Base-by-base conservation (phyloP, 1,140 invertebrate species). In the Eciton burchellii region DNA sequence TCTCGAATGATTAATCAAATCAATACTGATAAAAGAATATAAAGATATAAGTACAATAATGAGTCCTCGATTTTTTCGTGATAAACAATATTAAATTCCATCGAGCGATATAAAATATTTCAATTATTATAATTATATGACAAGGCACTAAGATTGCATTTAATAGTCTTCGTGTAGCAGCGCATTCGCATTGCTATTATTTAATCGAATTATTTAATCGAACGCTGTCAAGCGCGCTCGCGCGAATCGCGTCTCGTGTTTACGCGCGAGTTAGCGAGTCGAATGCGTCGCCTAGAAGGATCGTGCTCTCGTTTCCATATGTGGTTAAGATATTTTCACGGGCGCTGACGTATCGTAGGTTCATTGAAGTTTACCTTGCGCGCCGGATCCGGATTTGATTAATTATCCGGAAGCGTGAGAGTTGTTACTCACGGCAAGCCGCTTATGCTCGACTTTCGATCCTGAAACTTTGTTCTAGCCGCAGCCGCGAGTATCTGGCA, bases 391-490 rank as follows among this genome's bases (percentile, higher is more conserved):
- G 62, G 87, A 88, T 88, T 88, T 87, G 87, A 88, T 88, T 88
- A 88, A 88, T 88, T 88, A 87, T 77, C 71, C 43, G 63, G 62
- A 74, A 87, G 74, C 86, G 85, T 85, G 87, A 87, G 62, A 63
- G 77, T 87, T 88, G 86, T 79, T 82, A 47, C 60, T 6, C 57
- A 47, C 83, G 77, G 54, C 65, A 76, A 83, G 68, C 82, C 59
- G 77, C 63, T 54, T 72, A 84, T 72, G 81, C 71, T 76, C 82
- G 65, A 82, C 87, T 82, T 89, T 85, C 83, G 87, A 89, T 90
- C 77, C 84, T 82, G 77, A 81, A 91, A 91, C 90, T 91, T 91
- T 87, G 88, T 92, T 91, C 86, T 81, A 84, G 2, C 71, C 19
- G 21, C 16, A 60, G 56, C 62, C 66, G 73, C 47, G 47, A 77